A percentile compares a stretch with the other conserved stretches of the same genome.
Evolutionary conservation across 1,140 invertebrate genomes (phyloP).

Genomic region (Lasioglossum baleicum): DNA sequence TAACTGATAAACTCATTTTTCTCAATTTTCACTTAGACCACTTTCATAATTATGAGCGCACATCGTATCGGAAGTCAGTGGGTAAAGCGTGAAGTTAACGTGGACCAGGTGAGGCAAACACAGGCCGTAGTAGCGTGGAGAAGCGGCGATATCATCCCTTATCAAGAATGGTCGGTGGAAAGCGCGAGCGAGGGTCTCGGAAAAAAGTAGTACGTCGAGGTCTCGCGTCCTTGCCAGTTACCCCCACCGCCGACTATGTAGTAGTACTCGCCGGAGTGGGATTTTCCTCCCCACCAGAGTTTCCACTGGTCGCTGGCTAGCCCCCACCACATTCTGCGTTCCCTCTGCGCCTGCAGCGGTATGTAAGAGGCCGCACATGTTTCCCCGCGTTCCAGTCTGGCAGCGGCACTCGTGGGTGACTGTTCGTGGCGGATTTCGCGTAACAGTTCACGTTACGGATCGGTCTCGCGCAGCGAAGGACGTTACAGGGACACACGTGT

Average conservation of each 20-base stretch:
- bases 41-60: no score
- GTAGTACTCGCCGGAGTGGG: conserved; percentile 5
- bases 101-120: no score
- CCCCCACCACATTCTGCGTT: conserved; percentile 24
- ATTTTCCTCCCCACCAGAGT: conserved; percentile 34
- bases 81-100: no score
- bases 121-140: no score
- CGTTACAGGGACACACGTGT: conserved; percentile 38
- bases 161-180: conserved; percentile 16
- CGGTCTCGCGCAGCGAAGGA: conserved; percentile 42
- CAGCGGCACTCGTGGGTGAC: conserved; percentile 74
- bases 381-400: conserved; percentile 77
- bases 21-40: no score
- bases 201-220: conserved; percentile 45
- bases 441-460: conserved; percentile 36
- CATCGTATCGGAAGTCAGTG: no score
- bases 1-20: no score
- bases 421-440: conserved; percentile 53
- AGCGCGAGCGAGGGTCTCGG: conserved; percentile 4
- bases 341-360: conserved; percentile 48
- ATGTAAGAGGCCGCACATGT: conserved; percentile 77
- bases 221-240: conserved; percentile 65
- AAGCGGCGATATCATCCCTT: conserved; percentile 13
- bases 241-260: not conserved
- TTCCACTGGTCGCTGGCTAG: conserved; percentile 9